Conservation (phyloP, 2,113 vertebrate species). For the human region DNA sequence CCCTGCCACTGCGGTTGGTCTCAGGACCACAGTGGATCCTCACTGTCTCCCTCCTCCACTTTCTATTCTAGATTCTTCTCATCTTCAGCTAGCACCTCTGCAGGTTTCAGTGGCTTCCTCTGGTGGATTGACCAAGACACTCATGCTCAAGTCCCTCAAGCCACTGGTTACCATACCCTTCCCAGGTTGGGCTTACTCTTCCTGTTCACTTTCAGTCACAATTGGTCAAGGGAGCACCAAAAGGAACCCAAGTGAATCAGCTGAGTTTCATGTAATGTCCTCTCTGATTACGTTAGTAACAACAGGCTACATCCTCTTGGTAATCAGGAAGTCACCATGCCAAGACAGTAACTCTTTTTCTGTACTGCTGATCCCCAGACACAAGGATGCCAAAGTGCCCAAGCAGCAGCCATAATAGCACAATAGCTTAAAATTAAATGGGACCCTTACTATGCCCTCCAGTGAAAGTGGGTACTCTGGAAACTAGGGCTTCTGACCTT, state of each 20-base stretch:
- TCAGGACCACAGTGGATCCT: not conserved
- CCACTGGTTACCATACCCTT: not conserved
- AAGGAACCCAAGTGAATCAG: not conserved
- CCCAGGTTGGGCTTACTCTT: not conserved
- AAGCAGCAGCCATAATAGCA: not conserved
- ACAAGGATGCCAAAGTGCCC: not conserved
- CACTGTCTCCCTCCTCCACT: not conserved
- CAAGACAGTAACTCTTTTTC: not conserved
- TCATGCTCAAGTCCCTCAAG: not conserved
- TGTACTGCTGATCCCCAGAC: not conserved
- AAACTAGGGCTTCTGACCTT: not conserved
- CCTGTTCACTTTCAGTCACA: not conserved
- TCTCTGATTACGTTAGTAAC: not conserved
- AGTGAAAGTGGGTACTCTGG: not conserved
- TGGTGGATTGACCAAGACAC: not conserved
- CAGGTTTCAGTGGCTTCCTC: not conserved
- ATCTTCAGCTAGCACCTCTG: not conserved
- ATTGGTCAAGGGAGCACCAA: not conserved
- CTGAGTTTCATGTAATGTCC: not conserved
- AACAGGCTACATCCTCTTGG: not conserved
- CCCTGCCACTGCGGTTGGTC: not conserved
- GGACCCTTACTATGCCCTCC: not conserved
- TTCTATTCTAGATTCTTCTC: not conserved
- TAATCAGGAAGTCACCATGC: not conserved
- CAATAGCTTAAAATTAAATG: not conserved